Percentiles rank a stretch among this genome's conserved stretches.
phyloP scores from a whole-genome alignment of 2,113 vertebrate species.

The Apteryx mantelli region DNA sequence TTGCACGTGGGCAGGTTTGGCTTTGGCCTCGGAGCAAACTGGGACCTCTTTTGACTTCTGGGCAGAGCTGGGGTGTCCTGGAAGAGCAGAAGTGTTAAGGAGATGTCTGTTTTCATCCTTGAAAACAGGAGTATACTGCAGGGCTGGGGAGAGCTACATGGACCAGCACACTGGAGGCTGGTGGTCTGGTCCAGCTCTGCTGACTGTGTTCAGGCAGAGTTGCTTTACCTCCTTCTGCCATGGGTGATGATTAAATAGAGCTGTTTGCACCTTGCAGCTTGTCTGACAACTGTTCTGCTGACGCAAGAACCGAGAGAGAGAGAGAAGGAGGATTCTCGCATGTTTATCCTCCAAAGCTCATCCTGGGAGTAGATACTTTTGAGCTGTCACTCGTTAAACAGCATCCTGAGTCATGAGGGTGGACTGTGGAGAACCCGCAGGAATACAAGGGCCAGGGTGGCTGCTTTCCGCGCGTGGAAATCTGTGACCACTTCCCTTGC shows the following conservation, averaged over 20 bases:
- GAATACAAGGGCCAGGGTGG: not conserved
- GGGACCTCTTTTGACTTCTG: not conserved
- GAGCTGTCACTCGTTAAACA: not conserved
- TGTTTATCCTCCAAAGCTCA: not conserved
- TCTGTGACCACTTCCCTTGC: fast-evolving
- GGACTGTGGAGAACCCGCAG: not conserved
- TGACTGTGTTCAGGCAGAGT: not conserved
- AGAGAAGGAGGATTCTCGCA: fast-evolving
- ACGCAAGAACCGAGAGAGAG: not conserved
- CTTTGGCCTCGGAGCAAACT: too few relatives aligned
- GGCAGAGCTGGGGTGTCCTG: not conserved
- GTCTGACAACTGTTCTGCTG: not conserved
- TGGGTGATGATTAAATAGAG: not conserved
- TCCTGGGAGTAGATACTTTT: fast-evolving
- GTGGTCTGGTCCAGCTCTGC: not conserved
- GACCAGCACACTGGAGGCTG: not conserved
- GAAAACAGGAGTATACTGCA: not conserved
- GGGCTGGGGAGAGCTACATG: not conserved
- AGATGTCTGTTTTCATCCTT: not conserved
- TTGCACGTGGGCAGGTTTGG: fast-evolving
- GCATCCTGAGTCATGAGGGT: not conserved
- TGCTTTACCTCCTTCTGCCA: not conserved
- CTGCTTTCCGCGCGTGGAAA: not conserved
- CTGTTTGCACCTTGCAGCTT: not conserved
- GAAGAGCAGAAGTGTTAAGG: not conserved